Evolutionary conservation across 2,797 vertebrate species (phyloP).

Genomic region (Neostethus bicornis): DNA sequence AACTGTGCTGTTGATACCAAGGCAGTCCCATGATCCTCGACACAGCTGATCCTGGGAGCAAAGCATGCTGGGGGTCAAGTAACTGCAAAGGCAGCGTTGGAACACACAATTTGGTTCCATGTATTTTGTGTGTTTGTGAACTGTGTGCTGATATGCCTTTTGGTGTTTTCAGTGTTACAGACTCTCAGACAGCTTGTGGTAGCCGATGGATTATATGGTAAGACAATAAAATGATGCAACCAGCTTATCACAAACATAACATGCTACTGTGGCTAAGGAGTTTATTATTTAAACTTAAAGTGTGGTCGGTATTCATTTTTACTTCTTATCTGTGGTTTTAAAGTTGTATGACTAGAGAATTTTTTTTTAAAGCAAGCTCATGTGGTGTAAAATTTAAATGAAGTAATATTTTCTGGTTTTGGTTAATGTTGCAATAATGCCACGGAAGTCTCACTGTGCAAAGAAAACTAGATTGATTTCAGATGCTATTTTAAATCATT

Average conservation of each 20-base stretch:
- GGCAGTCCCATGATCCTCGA: conserved; percentile 54
- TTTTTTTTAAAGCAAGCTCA: background rate
- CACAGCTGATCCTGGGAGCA: conserved; percentile 63
- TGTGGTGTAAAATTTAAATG: too few species aligned
- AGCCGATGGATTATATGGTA: conserved; percentile 83
- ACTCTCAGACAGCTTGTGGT: conserved; percentile 68
- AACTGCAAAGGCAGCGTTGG: conserved; percentile 34
- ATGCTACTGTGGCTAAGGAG: conserved; percentile 56
- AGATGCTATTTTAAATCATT: background rate
- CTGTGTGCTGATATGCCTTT: conserved; percentile 72
- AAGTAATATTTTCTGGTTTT: background rate
- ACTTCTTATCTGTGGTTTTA: too few species aligned
- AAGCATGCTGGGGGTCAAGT: conserved; percentile 67
- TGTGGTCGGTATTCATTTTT: too few species aligned
- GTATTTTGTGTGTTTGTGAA: conserved; percentile 36
- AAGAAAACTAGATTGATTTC: background rate
- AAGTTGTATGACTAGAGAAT: background rate
- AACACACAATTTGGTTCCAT: conserved; percentile 43
- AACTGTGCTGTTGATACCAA: conserved; percentile 31
- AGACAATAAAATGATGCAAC: conserved; percentile 60
- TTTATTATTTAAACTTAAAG: conserved; percentile 11
- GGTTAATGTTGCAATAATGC: background rate
- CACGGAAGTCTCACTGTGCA: background rate
- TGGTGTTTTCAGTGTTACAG: conserved; percentile 80
- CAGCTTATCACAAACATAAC: conserved; percentile 28